phyloP scores from a whole-genome alignment of 2,113 vertebrate species.

The Myanophis thanlyinensis region DNA sequence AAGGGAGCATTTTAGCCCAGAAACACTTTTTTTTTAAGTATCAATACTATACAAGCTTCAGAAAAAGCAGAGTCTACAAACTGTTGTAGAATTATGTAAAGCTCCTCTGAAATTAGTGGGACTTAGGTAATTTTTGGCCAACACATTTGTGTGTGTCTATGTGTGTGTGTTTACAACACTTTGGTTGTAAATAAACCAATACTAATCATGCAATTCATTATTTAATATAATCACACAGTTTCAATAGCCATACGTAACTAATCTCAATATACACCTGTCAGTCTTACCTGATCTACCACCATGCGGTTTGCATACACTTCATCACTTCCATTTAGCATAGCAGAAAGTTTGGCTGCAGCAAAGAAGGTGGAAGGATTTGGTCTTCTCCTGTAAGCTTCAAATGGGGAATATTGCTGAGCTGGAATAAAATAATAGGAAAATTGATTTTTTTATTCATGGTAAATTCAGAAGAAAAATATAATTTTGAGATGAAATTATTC shows the following conservation, averaged over 20 bases:
- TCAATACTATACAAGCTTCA: background rate
- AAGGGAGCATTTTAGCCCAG: background rate
- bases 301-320: constrained; percentile 83
- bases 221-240: background rate
- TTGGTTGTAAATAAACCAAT: background rate
- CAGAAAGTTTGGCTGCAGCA: constrained; percentile 60
- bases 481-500: background rate
- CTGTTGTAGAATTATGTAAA: background rate
- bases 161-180: background rate
- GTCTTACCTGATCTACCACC: constrained; percentile 81
- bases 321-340: constrained; percentile 69
- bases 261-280: background rate
- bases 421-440: constrained; percentile 43
- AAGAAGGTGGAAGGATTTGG: constrained; percentile 62
- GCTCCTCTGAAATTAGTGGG: background rate
- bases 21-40: background rate
- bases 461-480: background rate
- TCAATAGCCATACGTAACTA: background rate
- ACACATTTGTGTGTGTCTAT: background rate
- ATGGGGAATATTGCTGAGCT: constrained; percentile 70
- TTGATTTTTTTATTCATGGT: constrained; percentile 6
- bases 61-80: background rate
- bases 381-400: constrained; percentile 65
- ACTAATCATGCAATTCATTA: background rate
- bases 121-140: background rate